Evolutionary conservation across 1,140 invertebrate genomes (phyloP).

Genomic region (Hormaphis cornu): DNA sequence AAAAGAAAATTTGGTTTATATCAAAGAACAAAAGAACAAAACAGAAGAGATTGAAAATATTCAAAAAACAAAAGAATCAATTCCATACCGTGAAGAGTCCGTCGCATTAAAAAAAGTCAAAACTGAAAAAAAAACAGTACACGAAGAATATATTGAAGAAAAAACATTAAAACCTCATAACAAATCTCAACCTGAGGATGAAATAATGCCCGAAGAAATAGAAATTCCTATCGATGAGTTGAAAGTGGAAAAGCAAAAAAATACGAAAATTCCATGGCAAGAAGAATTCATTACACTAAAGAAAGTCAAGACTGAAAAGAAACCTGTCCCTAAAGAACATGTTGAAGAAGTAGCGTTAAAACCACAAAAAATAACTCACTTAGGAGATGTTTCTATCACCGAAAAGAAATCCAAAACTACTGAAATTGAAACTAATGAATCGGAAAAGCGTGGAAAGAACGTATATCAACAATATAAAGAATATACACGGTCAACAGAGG

Average conservation of each 20-base stretch:
- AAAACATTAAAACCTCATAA: slow-evolving; percentile 36
- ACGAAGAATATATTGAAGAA: slow-evolving; percentile 42
- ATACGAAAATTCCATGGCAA: slow-evolving; percentile 1
- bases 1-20: background rate
- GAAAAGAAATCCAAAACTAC: background rate
- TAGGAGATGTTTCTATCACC: background rate
- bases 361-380: background rate
- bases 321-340: background rate
- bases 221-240: background rate
- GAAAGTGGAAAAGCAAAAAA: background rate
- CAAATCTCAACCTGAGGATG: background rate
- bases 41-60: no score
- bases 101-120: slow-evolving; percentile 36
- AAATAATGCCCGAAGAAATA: background rate
- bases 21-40: background rate
- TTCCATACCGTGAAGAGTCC: slow-evolving; percentile 33
- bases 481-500: background rate
- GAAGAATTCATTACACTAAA: slow-evolving; percentile 34
- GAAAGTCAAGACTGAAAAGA: slow-evolving; percentile 36
- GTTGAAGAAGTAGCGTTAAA: background rate
- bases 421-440: background rate
- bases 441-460: background rate
- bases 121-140: slow-evolving; percentile 38
- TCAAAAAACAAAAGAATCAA: slow-evolving; percentile 18
- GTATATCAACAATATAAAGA: background rate